Conservation (phyloP, 2,113 vertebrate species). For the Serinus canaria region DNA sequence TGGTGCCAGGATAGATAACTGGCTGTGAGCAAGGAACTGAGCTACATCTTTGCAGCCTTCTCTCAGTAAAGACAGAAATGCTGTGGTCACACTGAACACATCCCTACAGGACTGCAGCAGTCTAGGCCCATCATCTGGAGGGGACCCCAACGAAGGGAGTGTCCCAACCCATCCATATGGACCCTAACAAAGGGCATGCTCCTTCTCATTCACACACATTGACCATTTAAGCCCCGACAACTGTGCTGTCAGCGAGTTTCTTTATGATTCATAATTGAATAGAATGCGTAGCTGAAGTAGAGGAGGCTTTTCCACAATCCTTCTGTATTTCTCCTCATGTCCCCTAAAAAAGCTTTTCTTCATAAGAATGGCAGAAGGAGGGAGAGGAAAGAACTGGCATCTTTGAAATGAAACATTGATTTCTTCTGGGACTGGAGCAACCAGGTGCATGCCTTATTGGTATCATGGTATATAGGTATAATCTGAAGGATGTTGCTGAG, state of each 20-base stretch:
- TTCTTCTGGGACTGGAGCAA: slow-evolving; percentile 36
- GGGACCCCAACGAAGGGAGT: background rate
- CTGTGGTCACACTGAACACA: background rate
- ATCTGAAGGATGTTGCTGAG: slow-evolving; percentile 40
- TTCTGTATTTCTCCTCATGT: background rate
- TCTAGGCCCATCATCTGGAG: background rate
- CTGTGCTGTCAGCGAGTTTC: background rate
- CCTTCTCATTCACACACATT: background rate
- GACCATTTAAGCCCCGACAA: background rate
- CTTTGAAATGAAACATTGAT: slow-evolving; percentile 43
- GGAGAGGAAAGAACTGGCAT: background rate
- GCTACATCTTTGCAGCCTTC: background rate
- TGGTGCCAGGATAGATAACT: background rate
- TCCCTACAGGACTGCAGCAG: background rate
- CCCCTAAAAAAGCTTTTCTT: background rate
- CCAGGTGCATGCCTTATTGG: background rate
- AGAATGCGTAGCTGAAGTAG: background rate
- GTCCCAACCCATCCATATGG: too few relatives aligned
- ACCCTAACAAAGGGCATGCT: background rate
- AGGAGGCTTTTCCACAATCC: background rate
- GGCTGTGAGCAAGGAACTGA: background rate
- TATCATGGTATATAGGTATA: slow-evolving; percentile 43
- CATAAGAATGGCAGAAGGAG: background rate
- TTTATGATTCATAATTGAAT: background rate
- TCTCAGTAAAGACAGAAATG: background rate